Conservation (phyloP, 2,113 vertebrate species). For the Gymnobelideus leadbeateri region DNA sequence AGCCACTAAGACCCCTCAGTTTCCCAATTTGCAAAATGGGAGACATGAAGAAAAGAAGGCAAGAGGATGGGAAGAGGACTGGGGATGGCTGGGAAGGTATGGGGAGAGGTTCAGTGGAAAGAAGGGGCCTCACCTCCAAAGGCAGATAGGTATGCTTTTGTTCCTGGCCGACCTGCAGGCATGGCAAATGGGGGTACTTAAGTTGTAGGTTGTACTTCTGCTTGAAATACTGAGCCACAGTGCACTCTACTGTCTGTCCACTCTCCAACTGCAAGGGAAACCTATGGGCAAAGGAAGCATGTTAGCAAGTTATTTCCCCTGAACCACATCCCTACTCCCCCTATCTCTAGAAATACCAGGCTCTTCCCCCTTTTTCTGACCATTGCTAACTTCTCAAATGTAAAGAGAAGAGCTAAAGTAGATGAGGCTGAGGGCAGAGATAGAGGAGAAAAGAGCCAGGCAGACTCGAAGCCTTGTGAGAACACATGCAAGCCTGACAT, state of each 20-base stretch:
- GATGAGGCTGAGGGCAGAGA: background rate
- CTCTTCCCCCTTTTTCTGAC: slow-evolving; percentile 44
- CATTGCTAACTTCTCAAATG: background rate
- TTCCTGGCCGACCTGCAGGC: slow-evolving; percentile 98
- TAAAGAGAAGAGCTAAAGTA: background rate
- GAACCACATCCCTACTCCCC: slow-evolving; percentile 19
- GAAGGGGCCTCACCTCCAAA: slow-evolving; percentile 91
- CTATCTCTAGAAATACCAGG: background rate
- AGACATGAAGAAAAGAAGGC: slow-evolving; percentile 5
- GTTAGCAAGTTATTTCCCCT: slow-evolving; percentile 24
- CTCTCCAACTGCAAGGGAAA: slow-evolving; percentile 90
- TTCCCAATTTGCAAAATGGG: slow-evolving; percentile 56
- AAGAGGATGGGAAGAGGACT: slow-evolving; percentile 4
- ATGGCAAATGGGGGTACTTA: slow-evolving; percentile 95
- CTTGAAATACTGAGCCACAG: slow-evolving; percentile 91
- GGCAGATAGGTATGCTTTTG: slow-evolving; percentile 99
- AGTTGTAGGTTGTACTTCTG: slow-evolving; percentile 91
- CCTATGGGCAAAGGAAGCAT: slow-evolving; percentile 75
- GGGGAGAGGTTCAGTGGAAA: background rate
- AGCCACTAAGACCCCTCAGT: slow-evolving; percentile 28
- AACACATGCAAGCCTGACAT: background rate
- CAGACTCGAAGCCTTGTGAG: background rate
- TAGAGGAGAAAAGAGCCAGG: background rate
- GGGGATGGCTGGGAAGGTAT: slow-evolving; percentile 12
- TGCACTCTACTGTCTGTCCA: slow-evolving; percentile 91